Percentiles rank a stretch among this genome's conserved stretches.
phyloP scores from a whole-genome alignment of 2,113 vertebrate species.

The Globicephala melas region DNA sequence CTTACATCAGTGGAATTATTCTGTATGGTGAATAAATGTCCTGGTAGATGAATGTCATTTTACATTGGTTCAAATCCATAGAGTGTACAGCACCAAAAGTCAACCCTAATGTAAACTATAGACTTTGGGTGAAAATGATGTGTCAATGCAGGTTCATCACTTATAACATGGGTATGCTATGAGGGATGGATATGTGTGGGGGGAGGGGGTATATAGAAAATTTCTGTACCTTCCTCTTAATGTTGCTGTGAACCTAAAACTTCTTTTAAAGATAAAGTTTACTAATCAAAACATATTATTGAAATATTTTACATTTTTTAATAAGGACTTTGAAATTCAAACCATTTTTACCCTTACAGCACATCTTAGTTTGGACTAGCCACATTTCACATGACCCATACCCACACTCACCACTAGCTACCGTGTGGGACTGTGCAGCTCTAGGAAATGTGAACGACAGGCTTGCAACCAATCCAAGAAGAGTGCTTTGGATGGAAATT shows the following conservation, averaged over 20 bases:
- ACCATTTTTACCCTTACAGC: neutral
- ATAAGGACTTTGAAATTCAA: neutral
- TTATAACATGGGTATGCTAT: neutral
- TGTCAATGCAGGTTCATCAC: neutral
- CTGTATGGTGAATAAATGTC: neutral
- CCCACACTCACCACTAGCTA: too few species aligned
- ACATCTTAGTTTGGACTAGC: neutral
- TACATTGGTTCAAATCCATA: neutral
- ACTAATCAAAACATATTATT: neutral
- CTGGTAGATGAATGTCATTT: neutral
- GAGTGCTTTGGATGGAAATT: neutral
- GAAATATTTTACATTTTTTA: neutral
- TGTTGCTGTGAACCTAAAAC: neutral
- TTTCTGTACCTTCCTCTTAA: neutral
- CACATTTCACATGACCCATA: neutral
- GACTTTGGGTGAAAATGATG: neutral
- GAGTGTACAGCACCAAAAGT: neutral
- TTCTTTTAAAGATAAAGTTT: neutral
- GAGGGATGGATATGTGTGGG: neutral
- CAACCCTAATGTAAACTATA: neutral
- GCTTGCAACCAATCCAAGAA: neutral
- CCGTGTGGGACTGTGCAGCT: fast-evolving
- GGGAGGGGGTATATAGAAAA: neutral
- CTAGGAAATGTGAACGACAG: neutral
- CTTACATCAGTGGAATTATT: neutral